Conservation (phyloP, 2,888 invertebrate species). For the Ischnura elegans region DNA sequence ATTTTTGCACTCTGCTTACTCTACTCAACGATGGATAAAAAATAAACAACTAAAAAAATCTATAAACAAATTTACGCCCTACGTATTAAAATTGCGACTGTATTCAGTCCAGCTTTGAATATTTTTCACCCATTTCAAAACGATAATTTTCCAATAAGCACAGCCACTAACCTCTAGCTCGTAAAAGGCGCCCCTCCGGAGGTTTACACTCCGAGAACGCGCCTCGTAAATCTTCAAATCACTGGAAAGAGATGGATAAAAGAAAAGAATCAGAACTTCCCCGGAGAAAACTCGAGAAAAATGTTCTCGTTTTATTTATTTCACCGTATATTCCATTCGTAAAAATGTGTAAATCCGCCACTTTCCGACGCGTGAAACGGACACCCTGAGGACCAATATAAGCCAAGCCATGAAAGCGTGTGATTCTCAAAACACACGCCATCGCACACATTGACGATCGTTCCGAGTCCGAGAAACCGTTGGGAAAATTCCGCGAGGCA, state of each 20-base stretch:
- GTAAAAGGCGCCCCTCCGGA: not conserved
- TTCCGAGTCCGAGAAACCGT: not conserved
- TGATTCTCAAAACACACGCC: not conserved
- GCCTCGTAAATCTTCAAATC: not conserved
- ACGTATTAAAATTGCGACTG: too few relatives aligned
- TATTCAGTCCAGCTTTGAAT: not conserved
- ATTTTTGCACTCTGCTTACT: too few relatives aligned
- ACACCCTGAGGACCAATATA: not conserved
- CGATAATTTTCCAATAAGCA: not conserved
- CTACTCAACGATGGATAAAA: too few relatives aligned
- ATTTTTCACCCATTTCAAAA: not conserved
- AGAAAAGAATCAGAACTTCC: not conserved
- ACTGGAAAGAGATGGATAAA: not conserved
- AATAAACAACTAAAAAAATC: too few relatives aligned
- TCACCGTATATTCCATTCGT: not conserved
- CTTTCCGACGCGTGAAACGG: not conserved
- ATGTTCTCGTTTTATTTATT: not conserved
- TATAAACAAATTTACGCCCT: too few relatives aligned
- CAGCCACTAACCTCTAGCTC: not conserved
- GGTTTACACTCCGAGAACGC: not conserved
- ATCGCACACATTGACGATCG: not conserved
- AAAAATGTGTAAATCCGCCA: not conserved
- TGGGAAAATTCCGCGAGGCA: not conserved
- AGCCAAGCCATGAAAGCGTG: not conserved
- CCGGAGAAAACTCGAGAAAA: not conserved